These are phyloP conservation scores for Bruchidius siliquastri DNA, from an alignment of 2,888 invertebrate species.

Conservation along the genomic window DNA sequence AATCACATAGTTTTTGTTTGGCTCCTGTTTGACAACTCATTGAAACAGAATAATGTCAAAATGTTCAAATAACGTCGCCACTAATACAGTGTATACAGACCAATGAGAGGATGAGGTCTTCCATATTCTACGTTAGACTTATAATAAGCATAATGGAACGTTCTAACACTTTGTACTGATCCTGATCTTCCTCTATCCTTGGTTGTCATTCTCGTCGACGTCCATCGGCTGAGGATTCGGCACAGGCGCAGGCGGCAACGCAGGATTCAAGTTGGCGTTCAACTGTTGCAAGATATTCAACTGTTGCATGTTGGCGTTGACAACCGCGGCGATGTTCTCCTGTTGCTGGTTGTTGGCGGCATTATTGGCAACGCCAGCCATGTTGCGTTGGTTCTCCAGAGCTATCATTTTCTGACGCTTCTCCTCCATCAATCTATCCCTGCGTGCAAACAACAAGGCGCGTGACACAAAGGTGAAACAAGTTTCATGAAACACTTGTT, in stretches of 20 bases:
- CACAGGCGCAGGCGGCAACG: slow-evolving; percentile 30
- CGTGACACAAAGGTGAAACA: neutral
- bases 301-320: slow-evolving; percentile 43
- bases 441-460: slow-evolving; percentile 5
- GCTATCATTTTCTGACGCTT: slow-evolving; percentile 73
- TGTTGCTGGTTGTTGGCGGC: slow-evolving; percentile 30
- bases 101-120: too few relatives aligned
- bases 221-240: slow-evolving; percentile 32
- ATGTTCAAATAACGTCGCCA: too few relatives aligned
- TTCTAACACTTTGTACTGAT: neutral
- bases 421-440: slow-evolving; percentile 73
- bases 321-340: slow-evolving; percentile 35
- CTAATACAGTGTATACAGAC: too few relatives aligned
- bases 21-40: too few relatives aligned
- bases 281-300: slow-evolving; percentile 45
- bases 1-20: too few relatives aligned
- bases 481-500: too few relatives aligned
- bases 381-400: slow-evolving; percentile 48
- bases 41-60: too few relatives aligned
- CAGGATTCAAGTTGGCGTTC: slow-evolving; percentile 41
- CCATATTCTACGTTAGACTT: too few relatives aligned
- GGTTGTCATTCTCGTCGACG: slow-evolving; percentile 27
- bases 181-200: neutral
- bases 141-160: neutral
- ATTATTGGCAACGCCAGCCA: slow-evolving; percentile 33